phyloP scores from a whole-genome alignment of 1,140 invertebrate species.

The Drosophila neocordata region DNA sequence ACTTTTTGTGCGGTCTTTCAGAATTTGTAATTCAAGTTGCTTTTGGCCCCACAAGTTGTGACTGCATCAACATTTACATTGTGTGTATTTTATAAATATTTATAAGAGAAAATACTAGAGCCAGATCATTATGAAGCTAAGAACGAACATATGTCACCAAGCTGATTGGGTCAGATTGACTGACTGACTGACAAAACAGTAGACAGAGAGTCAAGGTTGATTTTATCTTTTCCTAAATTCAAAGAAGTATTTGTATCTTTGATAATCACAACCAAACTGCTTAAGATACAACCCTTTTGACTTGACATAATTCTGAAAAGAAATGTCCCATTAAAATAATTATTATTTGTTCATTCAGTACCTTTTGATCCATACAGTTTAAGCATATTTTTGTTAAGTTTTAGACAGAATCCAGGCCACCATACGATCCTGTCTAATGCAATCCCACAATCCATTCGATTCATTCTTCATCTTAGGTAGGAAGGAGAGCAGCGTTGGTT shows the following conservation, averaged over 20 bases:
- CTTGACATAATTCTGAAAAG: too few species aligned
- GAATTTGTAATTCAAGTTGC: conserved; percentile 62
- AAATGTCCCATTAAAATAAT: too few species aligned
- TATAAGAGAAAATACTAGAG: conserved; percentile 66
- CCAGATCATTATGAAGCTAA: conserved; percentile 50
- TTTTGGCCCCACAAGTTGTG: conserved; percentile 69
- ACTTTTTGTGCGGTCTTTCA: conserved; percentile 45
- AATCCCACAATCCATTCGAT: conserved; percentile 5
- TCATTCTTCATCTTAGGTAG: not conserved
- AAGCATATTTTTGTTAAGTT: too few species aligned
- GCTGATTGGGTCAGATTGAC: conserved; percentile 9
- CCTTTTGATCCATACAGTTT: not conserved
- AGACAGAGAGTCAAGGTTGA: too few species aligned
- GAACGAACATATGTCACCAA: not conserved
- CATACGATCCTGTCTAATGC: not conserved
- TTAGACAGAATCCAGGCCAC: too few species aligned
- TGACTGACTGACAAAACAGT: not conserved
- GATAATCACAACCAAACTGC: too few species aligned
- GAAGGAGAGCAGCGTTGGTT: not conserved
- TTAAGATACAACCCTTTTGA: too few species aligned
- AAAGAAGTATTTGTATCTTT: too few species aligned
- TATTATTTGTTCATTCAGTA: too few species aligned
- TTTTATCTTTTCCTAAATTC: too few species aligned
- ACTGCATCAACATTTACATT: conserved; percentile 59
- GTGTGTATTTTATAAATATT: conserved; percentile 60